Percentiles rank a stretch among this genome's conserved stretches.
phyloP scores from a whole-genome alignment of 1,140 invertebrate species.

The Sipha flava region DNA sequence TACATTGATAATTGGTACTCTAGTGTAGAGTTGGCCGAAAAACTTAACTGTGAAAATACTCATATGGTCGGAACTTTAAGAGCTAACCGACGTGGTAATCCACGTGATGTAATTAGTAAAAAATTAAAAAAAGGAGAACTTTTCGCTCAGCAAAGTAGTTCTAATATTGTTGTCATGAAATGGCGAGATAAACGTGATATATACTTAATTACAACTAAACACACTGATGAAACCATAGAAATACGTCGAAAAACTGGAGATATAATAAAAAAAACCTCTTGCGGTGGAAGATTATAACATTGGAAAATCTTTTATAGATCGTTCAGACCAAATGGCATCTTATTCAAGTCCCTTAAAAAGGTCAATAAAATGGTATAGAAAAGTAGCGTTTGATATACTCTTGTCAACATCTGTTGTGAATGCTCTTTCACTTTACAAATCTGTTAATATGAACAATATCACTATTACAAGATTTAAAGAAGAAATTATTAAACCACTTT shows the following conservation, averaged over 20 bases:
- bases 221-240: background rate
- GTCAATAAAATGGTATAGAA: background rate
- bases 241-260: background rate
- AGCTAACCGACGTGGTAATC: conserved; percentile 37
- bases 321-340: background rate
- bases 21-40: conserved; percentile 18
- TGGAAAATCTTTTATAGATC: background rate
- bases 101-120: conserved; percentile 33
- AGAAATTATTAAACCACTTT: background rate
- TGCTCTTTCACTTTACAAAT: background rate
- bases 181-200: conserved; percentile 38
- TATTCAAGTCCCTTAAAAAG: background rate
- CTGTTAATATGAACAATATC: background rate
- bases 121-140: conserved; percentile 36
- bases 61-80: conserved; percentile 36
- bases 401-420: background rate
- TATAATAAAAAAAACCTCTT: background rate
- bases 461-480: conserved; percentile 1
- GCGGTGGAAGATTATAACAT: conserved; percentile 4
- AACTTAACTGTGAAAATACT: conserved; percentile 35
- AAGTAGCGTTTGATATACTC: background rate
- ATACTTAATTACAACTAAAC: background rate
- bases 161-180: conserved; percentile 35
- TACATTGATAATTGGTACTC: background rate
- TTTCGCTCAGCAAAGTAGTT: background rate